A percentile compares a stretch with the other conserved stretches of the same genome.
Evolutionary conservation across 1,140 invertebrate genomes (phyloP).

Genomic region (Sycobia sp.): DNA sequence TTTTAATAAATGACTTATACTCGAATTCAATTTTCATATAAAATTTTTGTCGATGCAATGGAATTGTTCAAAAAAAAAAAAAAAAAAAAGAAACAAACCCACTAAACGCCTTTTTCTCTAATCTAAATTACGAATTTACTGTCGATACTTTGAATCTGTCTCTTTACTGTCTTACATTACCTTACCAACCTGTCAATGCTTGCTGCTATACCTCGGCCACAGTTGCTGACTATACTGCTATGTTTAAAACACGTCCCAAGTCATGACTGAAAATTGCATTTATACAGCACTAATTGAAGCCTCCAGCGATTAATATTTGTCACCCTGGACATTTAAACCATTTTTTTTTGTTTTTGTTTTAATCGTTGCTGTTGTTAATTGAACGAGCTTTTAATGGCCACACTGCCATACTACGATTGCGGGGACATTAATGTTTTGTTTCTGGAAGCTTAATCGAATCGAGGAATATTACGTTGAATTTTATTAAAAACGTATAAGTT

Average conservation of each 20-base stretch:
- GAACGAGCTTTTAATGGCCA: conserved; percentile 11
- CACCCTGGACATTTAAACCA: not conserved
- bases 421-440: conserved; percentile 19
- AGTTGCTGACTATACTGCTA: conserved; percentile 56
- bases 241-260: conserved; percentile 50
- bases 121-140: conserved; percentile 39
- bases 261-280: conserved; percentile 51
- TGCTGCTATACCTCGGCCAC: conserved; percentile 61
- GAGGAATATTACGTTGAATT: no score
- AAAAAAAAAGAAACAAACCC: no score
- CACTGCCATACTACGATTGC: conserved; percentile 24
- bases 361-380: not conserved
- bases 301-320: conserved; percentile 32
- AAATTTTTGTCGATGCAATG: no score
- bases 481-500: no score
- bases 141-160: conserved; percentile 44
- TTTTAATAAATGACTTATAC: no score
- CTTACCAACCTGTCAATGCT: conserved; percentile 58
- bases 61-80: no score
- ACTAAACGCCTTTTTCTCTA: conserved; percentile 45
- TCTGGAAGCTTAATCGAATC: not conserved
- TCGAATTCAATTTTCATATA: no score
- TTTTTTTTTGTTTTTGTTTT: no score
- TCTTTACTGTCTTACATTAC: conserved; percentile 38
- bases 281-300: conserved; percentile 48